phyloP scores from a whole-genome alignment of 1,140 invertebrate species.

The Marisa cornuarietis region DNA sequence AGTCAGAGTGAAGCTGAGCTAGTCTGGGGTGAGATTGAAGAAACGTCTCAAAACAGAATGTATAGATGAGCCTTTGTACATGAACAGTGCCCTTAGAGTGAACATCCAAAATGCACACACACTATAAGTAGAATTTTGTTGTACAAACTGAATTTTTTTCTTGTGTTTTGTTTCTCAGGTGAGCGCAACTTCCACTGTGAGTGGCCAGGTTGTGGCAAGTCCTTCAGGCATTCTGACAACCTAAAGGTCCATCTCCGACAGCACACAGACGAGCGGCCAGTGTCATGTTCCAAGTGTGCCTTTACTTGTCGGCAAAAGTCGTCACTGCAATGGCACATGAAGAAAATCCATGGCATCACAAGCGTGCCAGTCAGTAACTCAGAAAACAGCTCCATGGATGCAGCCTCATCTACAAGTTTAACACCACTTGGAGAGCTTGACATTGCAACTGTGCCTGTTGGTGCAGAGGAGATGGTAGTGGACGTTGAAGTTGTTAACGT shows the following conservation, averaged over 20 bases:
- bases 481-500: constrained; percentile 7
- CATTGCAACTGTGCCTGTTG: background rate
- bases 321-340: constrained; percentile 55
- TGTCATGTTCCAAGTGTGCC: constrained; percentile 75
- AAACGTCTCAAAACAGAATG: no score
- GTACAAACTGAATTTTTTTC: background rate
- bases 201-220: constrained; percentile 57
- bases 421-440: background rate
- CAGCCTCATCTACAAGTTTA: background rate
- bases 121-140: no score
- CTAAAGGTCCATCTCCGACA: constrained; percentile 82
- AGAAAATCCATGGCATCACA: constrained; percentile 38
- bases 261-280: constrained; percentile 86
- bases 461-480: constrained; percentile 6
- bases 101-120: no score
- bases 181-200: constrained; percentile 57
- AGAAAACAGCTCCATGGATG: background rate
- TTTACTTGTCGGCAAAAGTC: constrained; percentile 59
- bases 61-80: no score
- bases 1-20: no score
- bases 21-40: no score
- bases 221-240: constrained; percentile 59
- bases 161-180: constrained; percentile 40
- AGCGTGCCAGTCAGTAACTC: background rate
- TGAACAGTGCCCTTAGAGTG: no score